These are phyloP conservation scores for Gambusia yucatana DNA, from an alignment of 2,797 vertebrate species.

Conservation along the genomic window DNA sequence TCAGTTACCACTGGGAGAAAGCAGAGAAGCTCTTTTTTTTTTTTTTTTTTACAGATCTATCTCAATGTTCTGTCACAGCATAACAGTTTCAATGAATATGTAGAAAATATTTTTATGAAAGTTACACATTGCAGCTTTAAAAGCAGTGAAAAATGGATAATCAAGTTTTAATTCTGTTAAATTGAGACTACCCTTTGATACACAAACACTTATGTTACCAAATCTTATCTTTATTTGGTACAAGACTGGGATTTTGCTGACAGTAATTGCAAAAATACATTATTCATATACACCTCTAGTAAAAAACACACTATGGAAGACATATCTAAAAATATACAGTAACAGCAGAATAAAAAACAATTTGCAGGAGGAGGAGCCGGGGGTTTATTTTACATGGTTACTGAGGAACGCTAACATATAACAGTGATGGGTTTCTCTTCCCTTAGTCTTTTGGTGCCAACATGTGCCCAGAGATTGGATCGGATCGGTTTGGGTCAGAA, in stretches of 20 bases:
- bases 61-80: too few relatives aligned
- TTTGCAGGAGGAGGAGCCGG: slow-evolving; percentile 55
- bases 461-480: slow-evolving; percentile 30
- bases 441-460: slow-evolving; percentile 67
- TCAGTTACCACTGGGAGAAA: too few relatives aligned
- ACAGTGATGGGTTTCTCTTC: slow-evolving; percentile 62
- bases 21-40: too few relatives aligned
- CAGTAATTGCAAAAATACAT: slow-evolving; percentile 79
- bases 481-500: slow-evolving; percentile 79
- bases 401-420: slow-evolving; percentile 68
- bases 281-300: slow-evolving; percentile 82
- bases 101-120: too few relatives aligned
- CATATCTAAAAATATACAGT: slow-evolving; percentile 81
- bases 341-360: slow-evolving; percentile 77
- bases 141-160: too few relatives aligned
- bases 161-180: neutral
- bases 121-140: too few relatives aligned
- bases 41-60: too few relatives aligned
- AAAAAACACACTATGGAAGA: slow-evolving; percentile 74
- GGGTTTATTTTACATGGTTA: slow-evolving; percentile 72
- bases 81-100: too few relatives aligned
- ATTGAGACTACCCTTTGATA: slow-evolving; percentile 4
- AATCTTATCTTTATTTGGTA: slow-evolving; percentile 76
- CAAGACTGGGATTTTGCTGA: slow-evolving; percentile 64
- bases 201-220: slow-evolving; percentile 62